Conservation (phyloP, 2,113 vertebrate genomes). For the Ochotona princeps region DNA sequence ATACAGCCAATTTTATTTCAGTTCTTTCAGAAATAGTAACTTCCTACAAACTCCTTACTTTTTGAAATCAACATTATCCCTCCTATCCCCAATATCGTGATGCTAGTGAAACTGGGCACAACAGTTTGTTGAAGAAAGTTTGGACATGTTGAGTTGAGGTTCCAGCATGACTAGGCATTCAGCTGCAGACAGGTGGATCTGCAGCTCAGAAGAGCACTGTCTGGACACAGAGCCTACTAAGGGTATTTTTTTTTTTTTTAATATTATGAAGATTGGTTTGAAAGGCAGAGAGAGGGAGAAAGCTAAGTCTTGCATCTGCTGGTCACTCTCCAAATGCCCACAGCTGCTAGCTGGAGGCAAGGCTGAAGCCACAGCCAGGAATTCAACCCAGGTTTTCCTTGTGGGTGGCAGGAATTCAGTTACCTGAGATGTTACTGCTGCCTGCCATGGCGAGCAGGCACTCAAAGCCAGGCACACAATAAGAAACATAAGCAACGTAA, state of each 20-base stretch:
- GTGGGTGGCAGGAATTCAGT: too few relatives aligned
- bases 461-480: neutral
- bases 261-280: too few relatives aligned
- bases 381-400: too few relatives aligned
- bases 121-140: neutral
- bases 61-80: too few relatives aligned
- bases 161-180: neutral
- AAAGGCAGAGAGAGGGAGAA: too few relatives aligned
- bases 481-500: neutral
- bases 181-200: neutral
- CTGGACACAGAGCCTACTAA: neutral
- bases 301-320: too few relatives aligned
- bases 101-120: neutral
- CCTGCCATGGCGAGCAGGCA: too few relatives aligned
- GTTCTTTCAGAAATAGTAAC: constrained; percentile 12
- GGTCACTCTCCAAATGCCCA: too few relatives aligned
- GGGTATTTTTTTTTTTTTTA: neutral
- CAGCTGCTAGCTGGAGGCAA: too few relatives aligned
- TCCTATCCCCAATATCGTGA: neutral
- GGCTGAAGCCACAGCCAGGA: too few relatives aligned
- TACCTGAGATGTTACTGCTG: too few relatives aligned
- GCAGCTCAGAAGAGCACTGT: constrained; percentile 3
- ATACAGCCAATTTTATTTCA: neutral
- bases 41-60: neutral
- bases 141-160: neutral